These are phyloP conservation scores for Rallus crepitans DNA, from an alignment of 2,797 vertebrate genomes.

Conservation along the genomic window DNA sequence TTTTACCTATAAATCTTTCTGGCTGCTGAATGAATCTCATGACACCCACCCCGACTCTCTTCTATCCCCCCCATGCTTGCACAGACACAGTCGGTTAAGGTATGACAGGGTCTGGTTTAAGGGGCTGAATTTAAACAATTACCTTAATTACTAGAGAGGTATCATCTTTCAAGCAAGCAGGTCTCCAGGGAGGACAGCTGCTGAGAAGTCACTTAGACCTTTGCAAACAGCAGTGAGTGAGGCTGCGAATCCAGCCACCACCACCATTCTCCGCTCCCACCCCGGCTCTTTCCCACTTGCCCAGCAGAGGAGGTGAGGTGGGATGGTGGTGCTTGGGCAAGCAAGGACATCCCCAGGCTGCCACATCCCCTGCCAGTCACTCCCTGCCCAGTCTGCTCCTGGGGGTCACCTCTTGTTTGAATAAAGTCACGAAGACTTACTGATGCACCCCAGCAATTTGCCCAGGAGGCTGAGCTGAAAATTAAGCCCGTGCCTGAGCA, in stretches of 20 bases:
- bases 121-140: slow-evolving; percentile 60
- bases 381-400: neutral
- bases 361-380: fast-evolving
- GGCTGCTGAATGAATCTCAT: neutral
- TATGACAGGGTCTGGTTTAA: neutral
- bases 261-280: fast-evolving
- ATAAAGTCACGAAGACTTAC: fast-evolving
- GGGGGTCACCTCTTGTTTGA: neutral
- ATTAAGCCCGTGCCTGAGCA: neutral
- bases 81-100: neutral
- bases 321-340: fast-evolving
- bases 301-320: fast-evolving
- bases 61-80: neutral
- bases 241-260: neutral
- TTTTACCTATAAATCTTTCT: slow-evolving; percentile 24
- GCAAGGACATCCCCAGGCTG: neutral
- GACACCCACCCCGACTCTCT: neutral
- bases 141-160: slow-evolving; percentile 51
- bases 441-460: neutral
- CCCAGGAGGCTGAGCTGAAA: neutral
- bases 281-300: neutral
- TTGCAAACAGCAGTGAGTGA: neutral
- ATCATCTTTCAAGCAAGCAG: slow-evolving; percentile 28
- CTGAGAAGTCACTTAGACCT: slow-evolving; percentile 25
- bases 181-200: slow-evolving; percentile 52